Base-by-base conservation (phyloP, 2,113 vertebrate genomes). In the Pedetes capensis region DNA sequence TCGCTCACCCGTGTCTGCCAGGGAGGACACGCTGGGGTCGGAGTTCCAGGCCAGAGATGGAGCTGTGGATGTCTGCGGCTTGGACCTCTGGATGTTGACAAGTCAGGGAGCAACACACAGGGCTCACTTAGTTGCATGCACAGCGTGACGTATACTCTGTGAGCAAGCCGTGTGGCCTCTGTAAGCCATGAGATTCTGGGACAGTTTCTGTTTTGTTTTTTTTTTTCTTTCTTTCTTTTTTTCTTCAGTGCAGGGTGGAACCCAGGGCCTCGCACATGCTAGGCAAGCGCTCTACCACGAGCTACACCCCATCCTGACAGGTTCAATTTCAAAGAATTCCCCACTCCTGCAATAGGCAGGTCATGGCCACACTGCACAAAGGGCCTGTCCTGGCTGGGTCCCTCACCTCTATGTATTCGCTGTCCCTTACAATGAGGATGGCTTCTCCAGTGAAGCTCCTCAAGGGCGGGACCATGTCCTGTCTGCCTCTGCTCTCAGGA, bases 21-120 rank as follows among this genome's bases (percentile, higher is more conserved):
- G 99, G 4, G 93, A 99, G 95, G 99, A 99, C 0, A 98, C 99
- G 32, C 96, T 99, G 86, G 98, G 99, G 96, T 99, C 99, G 0
- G 97, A 99, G 18, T 99, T 99, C 78, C 97, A 93, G 82, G 99
- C 99, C 74, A 99, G 99, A 96, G 99, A 99, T 2, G 99, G 99
- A 95, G 99, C 99, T 8, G 98, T 99, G 49, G 99, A 99, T 97
- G 99, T 99, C 95, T 94, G 97, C 29, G 2, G 0, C 32, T 20
- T 29, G 39, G 32, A 51, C 25, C 0, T 22, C 32, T 22, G 69
- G 55, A 63, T 23, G 20, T 44, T 11, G 51, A 27, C 32, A 1
- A 14, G 22, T 10, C 0, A 47, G 37, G 34, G 22, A 39, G 34
- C 13, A 2, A 18, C 32, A 16, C 32, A 2, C 61, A 2, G 44